Percentiles rank a stretch among this genome's conserved stretches.
These are phyloP conservation scores for Heloderma charlesbogerti DNA, from an alignment of 2,113 vertebrate species.

Conservation along the genomic window DNA sequence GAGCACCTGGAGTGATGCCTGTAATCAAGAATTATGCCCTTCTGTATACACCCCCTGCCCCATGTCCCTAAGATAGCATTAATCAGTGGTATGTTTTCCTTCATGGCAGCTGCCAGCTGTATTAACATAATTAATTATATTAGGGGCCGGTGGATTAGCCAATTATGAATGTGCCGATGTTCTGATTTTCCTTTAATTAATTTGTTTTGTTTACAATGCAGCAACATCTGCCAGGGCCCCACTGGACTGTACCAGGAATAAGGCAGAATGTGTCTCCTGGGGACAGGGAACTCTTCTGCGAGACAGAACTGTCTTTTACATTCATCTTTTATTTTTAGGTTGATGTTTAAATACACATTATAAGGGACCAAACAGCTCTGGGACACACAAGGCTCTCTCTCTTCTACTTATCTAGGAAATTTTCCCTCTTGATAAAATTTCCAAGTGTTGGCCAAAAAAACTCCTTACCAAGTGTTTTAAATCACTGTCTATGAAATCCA, in stretches of 20 bases:
- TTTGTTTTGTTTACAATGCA: conserved; percentile 46
- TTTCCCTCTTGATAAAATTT: neutral
- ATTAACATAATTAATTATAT: conserved; percentile 61
- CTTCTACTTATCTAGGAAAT: neutral
- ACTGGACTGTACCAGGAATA: conserved; percentile 1
- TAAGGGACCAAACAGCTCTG: neutral
- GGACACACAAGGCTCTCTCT: neutral
- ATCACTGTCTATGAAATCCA: neutral
- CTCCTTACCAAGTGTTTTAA: neutral
- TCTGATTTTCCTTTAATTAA: conserved; percentile 71
- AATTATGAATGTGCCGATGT: conserved; percentile 52
- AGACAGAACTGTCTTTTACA: neutral
- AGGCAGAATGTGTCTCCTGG: neutral
- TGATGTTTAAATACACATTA: neutral
- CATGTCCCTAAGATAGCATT: accelerated
- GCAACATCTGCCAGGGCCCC: conserved; percentile 34
- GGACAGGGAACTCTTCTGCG: neutral
- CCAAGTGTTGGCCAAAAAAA: neutral
- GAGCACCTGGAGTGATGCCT: neutral
- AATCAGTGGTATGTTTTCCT: neutral
- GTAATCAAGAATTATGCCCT: neutral
- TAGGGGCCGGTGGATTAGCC: conserved; percentile 50
- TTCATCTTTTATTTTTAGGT: neutral
- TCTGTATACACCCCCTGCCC: accelerated
- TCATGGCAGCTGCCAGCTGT: neutral